Conservation (phyloP, 2,113 vertebrate genomes). For the Ophiodon elongatus region DNA sequence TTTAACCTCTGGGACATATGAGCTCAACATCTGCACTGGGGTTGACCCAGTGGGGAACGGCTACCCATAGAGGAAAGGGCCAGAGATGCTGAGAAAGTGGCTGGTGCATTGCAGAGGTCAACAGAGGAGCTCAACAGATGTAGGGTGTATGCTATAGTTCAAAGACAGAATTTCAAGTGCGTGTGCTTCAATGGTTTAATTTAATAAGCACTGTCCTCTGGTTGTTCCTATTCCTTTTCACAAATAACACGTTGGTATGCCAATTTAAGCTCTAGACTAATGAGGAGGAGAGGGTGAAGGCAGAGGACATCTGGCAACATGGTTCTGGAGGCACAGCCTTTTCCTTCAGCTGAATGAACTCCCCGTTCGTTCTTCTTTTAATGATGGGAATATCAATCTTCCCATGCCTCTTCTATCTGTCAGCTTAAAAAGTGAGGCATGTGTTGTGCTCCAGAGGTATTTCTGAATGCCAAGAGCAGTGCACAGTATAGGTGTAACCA, state of each 20-base stretch:
- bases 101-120: slow-evolving; percentile 57
- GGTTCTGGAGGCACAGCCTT: slow-evolving; percentile 13
- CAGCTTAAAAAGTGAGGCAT: slow-evolving; percentile 27
- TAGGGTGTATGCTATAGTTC: slow-evolving; percentile 29
- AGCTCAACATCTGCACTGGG: slow-evolving; percentile 49
- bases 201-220: not conserved
- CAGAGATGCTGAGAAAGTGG: slow-evolving; percentile 60
- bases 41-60: slow-evolving; percentile 58
- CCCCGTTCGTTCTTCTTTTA: slow-evolving; percentile 17
- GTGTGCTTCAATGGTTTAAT: not conserved
- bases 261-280: slow-evolving; percentile 31
- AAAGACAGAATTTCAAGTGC: slow-evolving; percentile 14
- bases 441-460: not conserved
- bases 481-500: slow-evolving; percentile 54
- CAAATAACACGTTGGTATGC: slow-evolving; percentile 22
- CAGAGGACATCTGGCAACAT: slow-evolving; percentile 36
- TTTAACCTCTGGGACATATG: slow-evolving; percentile 51
- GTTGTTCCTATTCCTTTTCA: slow-evolving; percentile 12
- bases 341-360: slow-evolving; percentile 21
- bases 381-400: slow-evolving; percentile 3
- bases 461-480: slow-evolving; percentile 1
- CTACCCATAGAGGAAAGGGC: slow-evolving; percentile 51
- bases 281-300: slow-evolving; percentile 28
- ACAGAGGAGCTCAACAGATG: slow-evolving; percentile 56
- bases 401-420: slow-evolving; percentile 33